Base-by-base conservation (phyloP, 53 echinoderm and acorn worm genomes). In the Pentamera pediparva region DNA sequence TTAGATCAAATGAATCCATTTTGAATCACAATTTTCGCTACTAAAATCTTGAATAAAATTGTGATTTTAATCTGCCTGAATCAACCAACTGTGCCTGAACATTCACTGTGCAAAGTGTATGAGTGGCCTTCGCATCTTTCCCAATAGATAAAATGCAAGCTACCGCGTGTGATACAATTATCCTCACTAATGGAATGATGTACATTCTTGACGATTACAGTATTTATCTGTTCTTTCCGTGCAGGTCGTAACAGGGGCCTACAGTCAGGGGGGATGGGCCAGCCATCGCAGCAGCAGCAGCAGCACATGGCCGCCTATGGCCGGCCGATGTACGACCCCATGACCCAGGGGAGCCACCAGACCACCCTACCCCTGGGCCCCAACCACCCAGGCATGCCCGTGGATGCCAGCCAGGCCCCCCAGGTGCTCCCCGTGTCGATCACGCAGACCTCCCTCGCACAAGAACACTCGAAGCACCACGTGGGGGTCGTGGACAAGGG, bases 291-390 rank as follows among this genome's bases (percentile, higher is more conserved):
- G 40, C 83, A 83, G 54, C 45, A 76, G 1, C 70, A 76, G 4
- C 75, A 67, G 40, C 47, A 59, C 15, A 61, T 69, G 20, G 60
- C 59, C 28, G 83, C 61, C 40, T 83, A 83, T 40, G 50, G 67
- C 26, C 59, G 77, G 30, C 83, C 75, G 39, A 52, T 83, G 61
- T 83, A 83, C 38, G 83, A 83, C 61, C 73, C 52, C 29, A 72
- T 72, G 73, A 53, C 19, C 31, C 73, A 72, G 54, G 54, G 52
- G 22, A 45, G 67, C 26, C 73, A 72, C 55, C 73, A 72, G 55
- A 72, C 73, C 6, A 72, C 61, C 4, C 65, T 64, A 22, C 79
- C 69, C 34, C 56, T 54, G 38, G 79, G 79, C 26, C 40, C 56
- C 18, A 69, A 56, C 32, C 57, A 41, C n/a, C 69, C 69, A 39